These are phyloP conservation scores for Aethes cnicana DNA, from an alignment of 2,888 invertebrate genomes.

Conservation along the genomic window DNA sequence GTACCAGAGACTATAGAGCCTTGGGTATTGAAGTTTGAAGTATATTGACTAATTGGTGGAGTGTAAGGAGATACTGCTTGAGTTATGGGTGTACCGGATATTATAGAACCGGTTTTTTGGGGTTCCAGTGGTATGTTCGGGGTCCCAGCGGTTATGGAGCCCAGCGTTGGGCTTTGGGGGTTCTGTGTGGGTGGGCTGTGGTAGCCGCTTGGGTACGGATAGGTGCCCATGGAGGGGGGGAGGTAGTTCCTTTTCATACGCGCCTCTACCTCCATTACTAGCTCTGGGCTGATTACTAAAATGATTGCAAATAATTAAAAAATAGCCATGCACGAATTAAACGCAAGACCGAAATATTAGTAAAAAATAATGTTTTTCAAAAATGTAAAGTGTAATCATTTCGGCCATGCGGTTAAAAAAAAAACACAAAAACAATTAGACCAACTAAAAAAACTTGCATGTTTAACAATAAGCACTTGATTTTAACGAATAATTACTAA, in stretches of 20 bases:
- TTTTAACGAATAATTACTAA: no score
- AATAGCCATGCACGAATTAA: constrained; percentile 42
- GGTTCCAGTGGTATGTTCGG: constrained; percentile 52
- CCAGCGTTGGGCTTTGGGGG: constrained; percentile 50
- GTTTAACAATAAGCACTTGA: no score
- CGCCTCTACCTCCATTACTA: constrained; percentile 94
- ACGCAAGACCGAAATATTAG: no score
- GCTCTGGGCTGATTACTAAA: constrained; percentile 93
- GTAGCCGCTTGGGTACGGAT: constrained; percentile 57
- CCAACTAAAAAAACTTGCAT: no score
- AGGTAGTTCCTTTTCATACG: constrained; percentile 92
- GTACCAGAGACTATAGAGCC: constrained; percentile 33
- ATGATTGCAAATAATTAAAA: constrained; percentile 43
- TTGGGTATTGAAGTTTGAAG: constrained; percentile 38
- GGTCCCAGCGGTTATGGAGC: constrained; percentile 39
- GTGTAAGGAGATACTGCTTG: constrained; percentile 47
- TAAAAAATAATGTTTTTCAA: no score
- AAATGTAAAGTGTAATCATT: background rate
- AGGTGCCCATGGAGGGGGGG: constrained; percentile 85
- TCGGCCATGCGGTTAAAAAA: background rate
- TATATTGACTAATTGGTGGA: constrained; percentile 42
- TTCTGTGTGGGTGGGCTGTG: constrained; percentile 35
- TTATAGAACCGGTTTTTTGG: constrained; percentile 61
- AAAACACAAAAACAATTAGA: no score
- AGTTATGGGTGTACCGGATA: constrained; percentile 43